Conservation (phyloP, 2,113 vertebrate genomes). For the Salminus brasiliensis region DNA sequence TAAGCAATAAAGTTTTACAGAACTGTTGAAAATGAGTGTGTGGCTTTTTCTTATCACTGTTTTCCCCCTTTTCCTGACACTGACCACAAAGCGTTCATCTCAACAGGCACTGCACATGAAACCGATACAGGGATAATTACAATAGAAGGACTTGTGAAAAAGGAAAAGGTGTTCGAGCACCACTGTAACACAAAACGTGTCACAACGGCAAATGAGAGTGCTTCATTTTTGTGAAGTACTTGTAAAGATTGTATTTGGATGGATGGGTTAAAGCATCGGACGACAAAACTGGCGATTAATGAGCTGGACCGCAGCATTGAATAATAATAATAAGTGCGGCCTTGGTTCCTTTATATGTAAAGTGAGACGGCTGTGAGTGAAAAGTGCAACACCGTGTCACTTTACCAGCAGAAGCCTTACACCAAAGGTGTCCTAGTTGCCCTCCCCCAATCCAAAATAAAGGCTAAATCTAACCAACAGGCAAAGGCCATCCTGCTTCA, state of each 20-base stretch:
- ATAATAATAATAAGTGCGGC: too few relatives aligned
- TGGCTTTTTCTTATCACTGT: background rate
- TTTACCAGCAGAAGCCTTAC: too few relatives aligned
- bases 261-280: background rate
- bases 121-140: background rate
- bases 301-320: too few relatives aligned
- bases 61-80: background rate
- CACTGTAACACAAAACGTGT: background rate
- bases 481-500: background rate
- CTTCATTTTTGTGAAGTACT: background rate
- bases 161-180: background rate
- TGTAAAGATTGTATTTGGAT: background rate
- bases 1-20: background rate
- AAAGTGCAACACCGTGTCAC: too few relatives aligned
- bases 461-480: background rate
- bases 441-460: too few relatives aligned
- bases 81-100: slow-evolving; percentile 13
- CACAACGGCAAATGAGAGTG: background rate
- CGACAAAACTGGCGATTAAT: too few relatives aligned
- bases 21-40: background rate
- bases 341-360: too few relatives aligned
- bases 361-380: too few relatives aligned
- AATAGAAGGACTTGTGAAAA: background rate
- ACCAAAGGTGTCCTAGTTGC: too few relatives aligned
- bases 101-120: background rate